Base-by-base conservation (phyloP, 2,888 invertebrate species). In the Phlogophora meticulosa region DNA sequence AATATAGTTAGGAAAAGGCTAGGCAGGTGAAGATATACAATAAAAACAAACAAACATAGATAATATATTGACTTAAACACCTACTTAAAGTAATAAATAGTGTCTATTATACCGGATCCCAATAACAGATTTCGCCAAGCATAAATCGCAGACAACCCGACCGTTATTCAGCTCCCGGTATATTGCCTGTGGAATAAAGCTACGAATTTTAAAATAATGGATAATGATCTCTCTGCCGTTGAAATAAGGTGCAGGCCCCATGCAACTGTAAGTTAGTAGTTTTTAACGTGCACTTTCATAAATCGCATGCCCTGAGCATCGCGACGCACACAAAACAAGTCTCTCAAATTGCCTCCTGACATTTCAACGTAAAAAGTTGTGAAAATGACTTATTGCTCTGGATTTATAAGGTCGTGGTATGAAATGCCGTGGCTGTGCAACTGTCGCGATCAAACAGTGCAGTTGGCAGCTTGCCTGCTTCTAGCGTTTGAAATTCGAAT, bases 261-360 rank as follows among this genome's bases (percentile, higher is more conserved):
- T 36, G 59, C 65, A 76, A 34, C 52, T 56, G 32, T 72, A 78
- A 62, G 34, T 64, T 55, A 60, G 78, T 78, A 81, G 72, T 85
- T 88, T 89, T 86, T 86, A 87, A 85, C 85, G 82, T 88, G 85
- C 83, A 86, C 71, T 88, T 88, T 86, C 87, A 90, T 89, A 90
- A 90, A 89, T 90, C 81, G 72, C 80, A 64, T 71, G 71, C 76
- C 72, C 82, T 79, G 85, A 87, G 80, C 83, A 84, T 87, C 85
- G 80, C 73, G 74, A 76, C 80, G 80, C 85, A 86, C 85, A 87
- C 85, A 88, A 84, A 89, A 88, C 87, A 88, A 88, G 88, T 86
- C 83, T 83, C 79, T 76, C 82, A 87, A 89, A 90, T 89, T 88
- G 87, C 87, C 86, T 84, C 80, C 86, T 78, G 85, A 86, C 87